Evolutionary conservation across 1,140 invertebrate genomes (phyloP), one percentile per base, ranked within the genome.

Genomic region (Papilio aristodemus): DNA sequence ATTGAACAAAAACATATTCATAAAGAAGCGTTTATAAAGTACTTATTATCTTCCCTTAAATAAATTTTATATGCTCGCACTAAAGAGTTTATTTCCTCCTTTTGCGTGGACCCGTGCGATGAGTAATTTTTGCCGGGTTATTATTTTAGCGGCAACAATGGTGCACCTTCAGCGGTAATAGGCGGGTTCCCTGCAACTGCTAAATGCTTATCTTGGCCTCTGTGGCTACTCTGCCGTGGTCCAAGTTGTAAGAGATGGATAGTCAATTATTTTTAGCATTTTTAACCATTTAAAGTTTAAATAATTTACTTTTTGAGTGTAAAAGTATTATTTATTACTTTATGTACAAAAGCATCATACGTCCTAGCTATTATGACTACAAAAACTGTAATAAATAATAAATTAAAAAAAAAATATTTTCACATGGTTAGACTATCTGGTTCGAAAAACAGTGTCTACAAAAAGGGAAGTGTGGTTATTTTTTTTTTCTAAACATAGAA

Each of bases 131-230:
- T 83, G 78, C 72, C 71, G 64, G 80, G 79, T 85, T 85, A 83
- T 85, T 85, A 85, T 85, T 85, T 81, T 76, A 78, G 71, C 72
- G 70, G 77, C 76, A 87, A 87, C 85, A 87, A 87, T 87, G 77
- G 83, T 69, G 59, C 71, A 72, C 70, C 79, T 79, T 67, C 75
- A 64, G 67, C 67, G 76, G 80, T 85, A 86, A 86, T 85, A 77
- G 83, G 77, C 81, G 79, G 84, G 80, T 85, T 80, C 80, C 79
- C 71, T 83, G 83, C 79, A 83, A 83, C 84, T 84, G 81, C 76
- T 86, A 86, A 88, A 86, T 85, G 83, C 78, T 84, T 88, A 86
- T 88, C 84, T 88, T 81, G 79, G 71, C 70, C 78, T 84, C 76
- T 72, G 70, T 73, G 78, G 81, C 79, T 76, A 77, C 74, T 75